Evolutionary conservation across 2,113 vertebrate genomes (phyloP), one percentile per base, ranked within the genome.

Genomic region (Dryoscopus gambensis): DNA sequence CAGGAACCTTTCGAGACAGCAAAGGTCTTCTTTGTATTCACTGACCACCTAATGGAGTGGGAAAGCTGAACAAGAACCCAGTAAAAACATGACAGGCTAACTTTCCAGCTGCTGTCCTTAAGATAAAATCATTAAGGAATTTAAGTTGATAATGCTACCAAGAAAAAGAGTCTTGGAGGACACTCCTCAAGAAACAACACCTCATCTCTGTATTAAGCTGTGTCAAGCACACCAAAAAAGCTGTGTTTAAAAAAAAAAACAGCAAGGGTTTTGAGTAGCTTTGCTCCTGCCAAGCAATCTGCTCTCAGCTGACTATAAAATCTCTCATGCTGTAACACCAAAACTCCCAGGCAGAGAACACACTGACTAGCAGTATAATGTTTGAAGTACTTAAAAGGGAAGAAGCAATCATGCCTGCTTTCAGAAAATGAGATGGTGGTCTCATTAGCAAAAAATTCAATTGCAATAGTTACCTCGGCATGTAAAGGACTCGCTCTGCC

Each of bases 401-500:
- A 85, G 64, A 95, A 90, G 73, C 10, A 84, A 93, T 78, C 13
- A 44, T 35, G 81, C 49, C 65, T 91, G 86, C 57, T 87, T 94
- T 92, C 76, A 91, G 69, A 84, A 95, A 89, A 88, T 15, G 75
- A 71, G 53, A 65, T 67, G 67, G 85, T 85, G 59, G 63, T 89
- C 96, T 96, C 39, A 14, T 95, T 95, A 92, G 80, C 33, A 77
- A 89, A 93, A 60, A 94, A 94, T 87, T 91, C 69, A 92, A 87
- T 75, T 87, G 68, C 69, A 74, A 69, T 95, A 97, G 94, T 97
- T 98, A 99, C 99, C 99, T 99, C 49, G 99, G 99, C 99, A 99
- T 99, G 98, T 99, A 99, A 94, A 99, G 99, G 86, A 99, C 98
- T 96, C 99, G 98, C 96, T 99, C 99, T 7, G 99, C 99, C 97